Percentiles rank a stretch among this genome's conserved stretches.
These are phyloP conservation scores for Eurystomus glaucurus DNA, from an alignment of 2,797 vertebrate genomes.

Conservation along the genomic window DNA sequence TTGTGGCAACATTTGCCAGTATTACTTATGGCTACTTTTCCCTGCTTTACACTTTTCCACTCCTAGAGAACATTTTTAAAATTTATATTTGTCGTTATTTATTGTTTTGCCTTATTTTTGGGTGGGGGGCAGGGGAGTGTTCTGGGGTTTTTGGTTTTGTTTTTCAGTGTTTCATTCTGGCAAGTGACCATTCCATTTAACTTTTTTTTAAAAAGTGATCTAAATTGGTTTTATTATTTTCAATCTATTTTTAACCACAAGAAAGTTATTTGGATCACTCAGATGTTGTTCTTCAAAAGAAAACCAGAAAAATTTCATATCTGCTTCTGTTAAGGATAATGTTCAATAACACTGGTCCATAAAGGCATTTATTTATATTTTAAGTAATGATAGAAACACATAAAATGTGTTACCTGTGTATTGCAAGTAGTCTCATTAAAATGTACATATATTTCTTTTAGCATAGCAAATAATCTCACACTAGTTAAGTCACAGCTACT, in stretches of 20 bases:
- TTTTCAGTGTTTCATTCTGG: not conserved
- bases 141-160: not conserved
- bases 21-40: not conserved
- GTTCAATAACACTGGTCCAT: not conserved
- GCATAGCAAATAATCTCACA: not conserved
- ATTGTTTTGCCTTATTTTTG: not conserved
- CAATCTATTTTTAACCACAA: not conserved
- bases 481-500: constrained; percentile 29
- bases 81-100: not conserved
- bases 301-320: not conserved
- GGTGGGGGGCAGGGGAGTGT: too few species aligned
- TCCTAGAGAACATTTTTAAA: not conserved
- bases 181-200: not conserved
- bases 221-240: not conserved
- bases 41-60: not conserved
- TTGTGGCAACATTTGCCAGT: not conserved
- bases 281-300: not conserved
- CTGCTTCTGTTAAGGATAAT: not conserved
- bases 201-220: not conserved
- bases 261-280: not conserved
- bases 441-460: not conserved
- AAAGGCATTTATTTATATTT: not conserved
- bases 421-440: not conserved
- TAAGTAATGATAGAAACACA: not conserved
- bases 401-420: not conserved